Conservation (phyloP, 1,140 invertebrate species). For the Acromyrmex heyeri region DNA sequence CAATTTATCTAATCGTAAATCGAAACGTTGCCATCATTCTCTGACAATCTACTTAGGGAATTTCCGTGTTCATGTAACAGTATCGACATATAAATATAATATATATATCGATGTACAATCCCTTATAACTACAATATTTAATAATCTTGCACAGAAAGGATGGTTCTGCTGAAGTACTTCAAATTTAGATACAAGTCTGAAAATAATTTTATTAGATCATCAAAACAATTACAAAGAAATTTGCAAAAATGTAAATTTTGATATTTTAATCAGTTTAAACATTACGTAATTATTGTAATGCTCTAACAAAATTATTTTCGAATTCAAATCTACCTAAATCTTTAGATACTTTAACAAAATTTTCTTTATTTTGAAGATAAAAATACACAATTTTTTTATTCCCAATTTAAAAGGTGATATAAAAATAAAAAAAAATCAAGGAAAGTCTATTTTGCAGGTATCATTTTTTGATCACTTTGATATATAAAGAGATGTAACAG, state of each 20-base stretch:
- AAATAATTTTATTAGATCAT: no score
- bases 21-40: constrained; percentile 11
- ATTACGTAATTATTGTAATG: no score
- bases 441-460: not conserved
- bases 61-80: not conserved
- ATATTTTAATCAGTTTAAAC: no score
- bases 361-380: no score
- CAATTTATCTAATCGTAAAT: constrained; percentile 48
- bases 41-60: not conserved
- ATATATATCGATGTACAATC: not conserved
- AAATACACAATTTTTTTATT: not conserved
- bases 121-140: not conserved
- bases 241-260: no score
- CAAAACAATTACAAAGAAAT: no score
- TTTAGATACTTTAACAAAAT: no score
- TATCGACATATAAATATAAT: not conserved
- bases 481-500: not conserved
- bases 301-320: no score
- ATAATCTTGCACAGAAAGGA: not conserved
- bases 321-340: no score
- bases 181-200: no score
- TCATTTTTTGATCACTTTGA: not conserved
- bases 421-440: not conserved
- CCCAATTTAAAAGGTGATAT: not conserved
- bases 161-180: no score